Percentiles rank a stretch among this genome's conserved stretches.
Conservation (phyloP, 2,113 vertebrate species). For the Notechis scutatus region DNA sequence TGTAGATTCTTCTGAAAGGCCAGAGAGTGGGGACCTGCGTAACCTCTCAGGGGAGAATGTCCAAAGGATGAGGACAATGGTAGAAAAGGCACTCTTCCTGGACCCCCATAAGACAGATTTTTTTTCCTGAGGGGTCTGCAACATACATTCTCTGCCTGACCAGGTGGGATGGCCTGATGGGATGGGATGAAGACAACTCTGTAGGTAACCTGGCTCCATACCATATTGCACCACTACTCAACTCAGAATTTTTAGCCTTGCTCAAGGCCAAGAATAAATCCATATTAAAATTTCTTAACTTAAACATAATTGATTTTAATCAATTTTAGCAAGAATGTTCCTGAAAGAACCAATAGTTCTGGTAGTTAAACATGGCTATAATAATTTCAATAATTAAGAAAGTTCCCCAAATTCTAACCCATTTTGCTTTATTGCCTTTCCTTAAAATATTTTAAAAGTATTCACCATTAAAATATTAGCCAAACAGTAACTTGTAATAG, state of each 20-base stretch:
- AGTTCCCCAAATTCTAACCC: not conserved
- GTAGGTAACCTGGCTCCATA: not conserved
- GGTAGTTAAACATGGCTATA: not conserved
- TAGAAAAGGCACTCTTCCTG: not conserved
- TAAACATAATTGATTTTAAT: not conserved
- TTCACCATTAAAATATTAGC: not conserved
- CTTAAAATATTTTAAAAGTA: not conserved
- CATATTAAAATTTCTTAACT: not conserved
- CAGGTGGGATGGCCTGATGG: not conserved
- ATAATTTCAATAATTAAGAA: not conserved
- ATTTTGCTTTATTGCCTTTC: not conserved
- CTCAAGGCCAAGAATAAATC: not conserved
- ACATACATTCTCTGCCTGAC: not conserved
- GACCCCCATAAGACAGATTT: not conserved
- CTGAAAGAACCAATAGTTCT: not conserved
- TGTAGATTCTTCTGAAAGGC: not conserved
- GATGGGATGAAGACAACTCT: not conserved
- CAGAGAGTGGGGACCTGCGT: no score
- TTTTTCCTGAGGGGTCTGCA: not conserved
- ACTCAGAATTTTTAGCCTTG: not conserved
- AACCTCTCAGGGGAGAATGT: not conserved
- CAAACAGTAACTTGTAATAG: not conserved
- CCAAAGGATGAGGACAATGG: not conserved
- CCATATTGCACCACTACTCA: not conserved
- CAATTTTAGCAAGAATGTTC: not conserved